Evolutionary conservation across 2,113 vertebrate species (phyloP).

Genomic region (Tinamus guttatus): DNA sequence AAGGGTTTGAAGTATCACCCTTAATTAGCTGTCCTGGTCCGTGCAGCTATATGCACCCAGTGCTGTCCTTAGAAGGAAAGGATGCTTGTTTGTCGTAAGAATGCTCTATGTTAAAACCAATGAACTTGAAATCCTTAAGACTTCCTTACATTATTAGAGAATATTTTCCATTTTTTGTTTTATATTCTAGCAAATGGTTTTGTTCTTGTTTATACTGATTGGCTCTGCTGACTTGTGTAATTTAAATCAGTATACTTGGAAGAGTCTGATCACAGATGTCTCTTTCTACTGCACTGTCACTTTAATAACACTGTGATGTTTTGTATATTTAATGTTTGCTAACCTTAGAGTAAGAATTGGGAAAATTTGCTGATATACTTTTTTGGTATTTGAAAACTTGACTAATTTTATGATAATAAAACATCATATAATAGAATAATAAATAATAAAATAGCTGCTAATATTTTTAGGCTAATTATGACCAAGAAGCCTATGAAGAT

Average conservation of each 20-base stretch:
- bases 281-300: neutral
- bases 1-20: neutral
- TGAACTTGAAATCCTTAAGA: neutral
- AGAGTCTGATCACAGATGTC: rapidly evolving
- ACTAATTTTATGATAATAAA: neutral
- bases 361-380: neutral
- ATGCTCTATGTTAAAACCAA: neutral
- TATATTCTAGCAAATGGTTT: neutral
- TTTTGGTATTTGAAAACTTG: neutral
- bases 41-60: neutral
- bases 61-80: constrained; percentile 5
- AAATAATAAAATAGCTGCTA: too few species aligned
- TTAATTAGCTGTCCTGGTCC: constrained; percentile 8
- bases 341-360: neutral
- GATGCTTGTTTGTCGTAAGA: neutral
- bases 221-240: neutral
- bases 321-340: neutral
- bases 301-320: neutral
- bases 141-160: neutral
- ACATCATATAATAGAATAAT: too few species aligned
- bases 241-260: neutral
- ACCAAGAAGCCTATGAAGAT: too few species aligned
- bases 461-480: neutral
- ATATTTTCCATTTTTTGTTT: neutral
- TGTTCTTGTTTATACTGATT: neutral